Conservation (phyloP, 2,888 invertebrate genomes). For the Malacosoma neustria region DNA sequence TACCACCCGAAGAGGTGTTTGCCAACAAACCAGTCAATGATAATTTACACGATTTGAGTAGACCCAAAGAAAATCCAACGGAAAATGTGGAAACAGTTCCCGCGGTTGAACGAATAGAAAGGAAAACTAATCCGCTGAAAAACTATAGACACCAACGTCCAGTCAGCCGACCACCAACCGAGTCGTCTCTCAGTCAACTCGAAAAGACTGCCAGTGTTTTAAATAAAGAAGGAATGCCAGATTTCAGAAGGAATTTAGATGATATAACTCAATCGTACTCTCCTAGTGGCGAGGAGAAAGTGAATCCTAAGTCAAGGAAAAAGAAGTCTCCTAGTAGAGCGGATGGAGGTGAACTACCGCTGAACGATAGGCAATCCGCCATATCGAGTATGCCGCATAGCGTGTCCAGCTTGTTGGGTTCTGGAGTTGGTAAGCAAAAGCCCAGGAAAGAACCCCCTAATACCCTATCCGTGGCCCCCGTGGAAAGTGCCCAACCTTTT, state of each 20-base stretch:
- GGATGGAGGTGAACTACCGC: conserved; percentile 38
- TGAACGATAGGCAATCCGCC: conserved; percentile 22
- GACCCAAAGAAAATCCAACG: conserved; percentile 14
- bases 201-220: conserved; percentile 59
- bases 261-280: conserved; percentile 70
- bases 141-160: conserved; percentile 66
- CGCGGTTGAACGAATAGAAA: conserved; percentile 34
- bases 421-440: conserved; percentile 22
- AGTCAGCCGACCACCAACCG: conserved; percentile 39
- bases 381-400: conserved; percentile 52
- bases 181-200: conserved; percentile 58
- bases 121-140: conserved; percentile 61
- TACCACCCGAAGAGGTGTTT: conserved; percentile 54
- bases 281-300: conserved; percentile 50
- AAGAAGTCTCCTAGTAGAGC: conserved; percentile 54
- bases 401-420: conserved; percentile 54
- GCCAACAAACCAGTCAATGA: conserved; percentile 37
- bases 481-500: conserved; percentile 20
- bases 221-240: conserved; percentile 60
- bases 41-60: conserved; percentile 19
- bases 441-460: conserved; percentile 21
- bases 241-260: conserved; percentile 62
- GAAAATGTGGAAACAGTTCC: conserved; percentile 18
- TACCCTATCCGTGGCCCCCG: conserved; percentile 23
- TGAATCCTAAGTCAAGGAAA: conserved; percentile 47